Percentiles rank a stretch among this genome's conserved stretches.
These are phyloP conservation scores for Champsocephalus esox DNA, from an alignment of 2,797 vertebrate genomes.

Conservation along the genomic window DNA sequence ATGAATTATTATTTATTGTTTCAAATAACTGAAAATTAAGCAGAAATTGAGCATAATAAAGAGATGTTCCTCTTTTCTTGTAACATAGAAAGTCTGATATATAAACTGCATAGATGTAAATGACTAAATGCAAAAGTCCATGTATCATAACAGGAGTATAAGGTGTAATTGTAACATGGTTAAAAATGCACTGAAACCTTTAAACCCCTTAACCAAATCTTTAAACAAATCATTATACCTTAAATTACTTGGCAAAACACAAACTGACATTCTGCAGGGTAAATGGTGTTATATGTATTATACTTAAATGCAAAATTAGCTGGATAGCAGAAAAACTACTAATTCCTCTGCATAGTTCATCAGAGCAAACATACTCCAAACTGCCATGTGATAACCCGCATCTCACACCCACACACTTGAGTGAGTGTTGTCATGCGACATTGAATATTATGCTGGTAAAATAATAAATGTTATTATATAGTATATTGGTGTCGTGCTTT, in stretches of 20 bases:
- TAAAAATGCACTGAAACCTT: constrained; percentile 33
- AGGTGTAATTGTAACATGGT: constrained; percentile 40
- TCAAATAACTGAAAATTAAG: constrained; percentile 12
- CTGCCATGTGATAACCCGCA: neutral
- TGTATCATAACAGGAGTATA: constrained; percentile 33
- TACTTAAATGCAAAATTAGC: constrained; percentile 16
- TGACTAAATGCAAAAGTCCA: constrained; percentile 25
- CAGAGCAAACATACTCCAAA: constrained; percentile 31
- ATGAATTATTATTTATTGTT: constrained; percentile 34
- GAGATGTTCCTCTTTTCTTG: constrained; percentile 14
- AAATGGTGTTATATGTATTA: neutral
- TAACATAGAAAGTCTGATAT: constrained; percentile 26
- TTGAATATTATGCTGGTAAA: neutral
- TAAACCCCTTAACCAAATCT: constrained; percentile 22
- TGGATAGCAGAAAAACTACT: constrained; percentile 7
- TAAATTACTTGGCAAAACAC: constrained; percentile 21
- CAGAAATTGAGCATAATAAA: constrained; percentile 21
- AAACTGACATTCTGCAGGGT: neutral
- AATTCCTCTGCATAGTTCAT: constrained; percentile 8
- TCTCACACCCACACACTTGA: constrained; percentile 1
- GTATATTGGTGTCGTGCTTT: constrained; percentile 7
- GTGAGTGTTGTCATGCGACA: constrained; percentile 1
- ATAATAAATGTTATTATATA: neutral
- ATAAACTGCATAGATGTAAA: constrained; percentile 38
- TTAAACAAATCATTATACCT: constrained; percentile 9